Conservation (phyloP, 2,888 invertebrate genomes). For the Lepidocyrtoides sp. region DNA sequence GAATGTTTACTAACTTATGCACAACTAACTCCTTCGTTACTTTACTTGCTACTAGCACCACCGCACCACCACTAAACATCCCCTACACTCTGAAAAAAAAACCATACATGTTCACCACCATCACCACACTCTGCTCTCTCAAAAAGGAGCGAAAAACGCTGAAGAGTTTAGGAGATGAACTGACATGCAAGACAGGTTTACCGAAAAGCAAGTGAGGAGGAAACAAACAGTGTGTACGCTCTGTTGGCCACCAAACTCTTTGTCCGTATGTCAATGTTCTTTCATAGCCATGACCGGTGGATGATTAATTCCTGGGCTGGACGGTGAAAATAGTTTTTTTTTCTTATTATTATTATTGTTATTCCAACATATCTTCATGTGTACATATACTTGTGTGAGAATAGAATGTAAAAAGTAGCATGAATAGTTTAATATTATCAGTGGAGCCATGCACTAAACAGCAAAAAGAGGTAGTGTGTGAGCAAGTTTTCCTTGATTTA, state of each 20-base stretch:
- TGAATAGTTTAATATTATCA: not conserved
- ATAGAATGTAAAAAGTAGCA: not conserved
- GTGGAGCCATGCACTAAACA: not conserved
- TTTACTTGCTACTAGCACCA: not conserved
- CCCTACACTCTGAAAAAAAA: slow-evolving; percentile 30
- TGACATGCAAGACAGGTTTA: slow-evolving; percentile 75
- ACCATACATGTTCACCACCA: slow-evolving; percentile 30
- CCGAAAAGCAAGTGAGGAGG: slow-evolving; percentile 76
- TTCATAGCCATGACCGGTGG: slow-evolving; percentile 75
- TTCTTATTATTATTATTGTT: slow-evolving; percentile 22
- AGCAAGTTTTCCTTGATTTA: not conserved
- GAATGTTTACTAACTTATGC: slow-evolving; percentile 73
- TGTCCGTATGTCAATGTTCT: slow-evolving; percentile 77
- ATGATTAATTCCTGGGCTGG: slow-evolving; percentile 77
- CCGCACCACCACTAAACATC: slow-evolving; percentile 20
- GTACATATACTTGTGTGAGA: not conserved
- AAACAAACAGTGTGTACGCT: slow-evolving; percentile 74
- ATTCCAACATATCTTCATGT: not conserved
- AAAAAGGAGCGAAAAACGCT: slow-evolving; percentile 70
- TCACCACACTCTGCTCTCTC: not conserved
- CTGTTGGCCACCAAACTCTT: slow-evolving; percentile 74
- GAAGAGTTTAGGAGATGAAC: slow-evolving; percentile 76
- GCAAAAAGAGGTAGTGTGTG: not conserved
- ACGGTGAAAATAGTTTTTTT: slow-evolving; percentile 70
- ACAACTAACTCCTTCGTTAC: slow-evolving; percentile 66